Percentiles rank a stretch among this genome's conserved stretches.
These are phyloP conservation scores for Pheucticus melanocephalus DNA, from an alignment of 2,113 vertebrate genomes.

Conservation along the genomic window DNA sequence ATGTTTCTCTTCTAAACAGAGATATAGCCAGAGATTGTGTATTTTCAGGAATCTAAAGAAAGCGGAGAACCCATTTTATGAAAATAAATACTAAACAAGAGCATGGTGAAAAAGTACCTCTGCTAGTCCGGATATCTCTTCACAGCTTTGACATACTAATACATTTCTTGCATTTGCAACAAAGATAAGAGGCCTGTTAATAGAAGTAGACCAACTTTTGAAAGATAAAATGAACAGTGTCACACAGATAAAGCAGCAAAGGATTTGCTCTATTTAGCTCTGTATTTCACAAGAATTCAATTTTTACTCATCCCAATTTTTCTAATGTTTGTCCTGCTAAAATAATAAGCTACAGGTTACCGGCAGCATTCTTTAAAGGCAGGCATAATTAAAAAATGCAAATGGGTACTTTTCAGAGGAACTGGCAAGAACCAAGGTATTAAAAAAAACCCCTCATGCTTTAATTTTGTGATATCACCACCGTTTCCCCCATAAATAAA, in stretches of 20 bases:
- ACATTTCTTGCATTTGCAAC: not conserved
- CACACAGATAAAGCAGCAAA: conserved; percentile 2
- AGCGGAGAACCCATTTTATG: not conserved
- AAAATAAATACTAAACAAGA: not conserved
- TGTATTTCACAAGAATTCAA: not conserved
- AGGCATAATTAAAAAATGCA: conserved; percentile 21
- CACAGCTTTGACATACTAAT: not conserved
- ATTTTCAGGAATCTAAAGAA: not conserved
- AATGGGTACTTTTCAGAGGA: not conserved
- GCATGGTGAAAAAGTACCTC: not conserved
- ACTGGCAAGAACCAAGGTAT: not conserved
- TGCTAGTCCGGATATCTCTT: not conserved
- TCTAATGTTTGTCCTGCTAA: conserved; percentile 24
- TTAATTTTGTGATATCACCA: not conserved
- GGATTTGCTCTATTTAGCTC: not conserved
- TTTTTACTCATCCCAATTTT: conserved; percentile 15
- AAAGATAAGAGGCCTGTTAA: conserved; percentile 12
- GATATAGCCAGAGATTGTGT: not conserved
- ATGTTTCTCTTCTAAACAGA: not conserved
- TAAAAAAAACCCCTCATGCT: not conserved
- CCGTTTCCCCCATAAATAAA: not conserved
- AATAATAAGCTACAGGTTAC: not conserved
- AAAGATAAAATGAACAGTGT: not conserved
- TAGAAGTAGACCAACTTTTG: not conserved
- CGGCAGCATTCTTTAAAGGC: not conserved